A percentile compares a stretch with the other conserved stretches of the same genome.
These are phyloP conservation scores for Rhagoletis zephyria DNA, from an alignment of 1,140 invertebrate species.

Conservation along the genomic window DNA sequence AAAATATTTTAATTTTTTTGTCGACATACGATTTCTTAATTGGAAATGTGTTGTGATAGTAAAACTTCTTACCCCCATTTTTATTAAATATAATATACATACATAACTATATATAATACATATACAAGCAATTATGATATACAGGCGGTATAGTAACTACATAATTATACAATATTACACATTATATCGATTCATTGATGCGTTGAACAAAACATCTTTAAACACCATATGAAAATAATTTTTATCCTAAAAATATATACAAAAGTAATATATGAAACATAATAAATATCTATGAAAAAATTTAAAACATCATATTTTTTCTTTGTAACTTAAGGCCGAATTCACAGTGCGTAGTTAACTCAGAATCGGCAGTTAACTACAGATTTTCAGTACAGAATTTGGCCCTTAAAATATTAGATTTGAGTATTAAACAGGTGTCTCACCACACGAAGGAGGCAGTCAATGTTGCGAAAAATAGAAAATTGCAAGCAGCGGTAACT, in stretches of 20 bases:
- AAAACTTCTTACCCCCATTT: slow-evolving; percentile 11
- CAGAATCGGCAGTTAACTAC: too few species aligned
- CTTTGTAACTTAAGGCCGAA: neutral
- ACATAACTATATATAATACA: neutral
- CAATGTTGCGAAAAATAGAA: too few species aligned
- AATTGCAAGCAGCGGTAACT: too few species aligned
- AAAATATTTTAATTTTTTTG: neutral
- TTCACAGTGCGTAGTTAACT: too few species aligned
- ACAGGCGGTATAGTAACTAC: neutral
- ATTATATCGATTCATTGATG: neutral
- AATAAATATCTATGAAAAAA: neutral
- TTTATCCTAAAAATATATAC: slow-evolving; percentile 20
- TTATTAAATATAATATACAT: slow-evolving; percentile 17
- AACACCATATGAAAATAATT: neutral
- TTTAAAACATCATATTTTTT: neutral
- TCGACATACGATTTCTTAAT: slow-evolving; percentile 11
- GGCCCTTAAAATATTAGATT: too few species aligned
- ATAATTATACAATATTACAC: neutral
- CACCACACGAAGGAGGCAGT: too few species aligned
- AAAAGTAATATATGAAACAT: neutral
- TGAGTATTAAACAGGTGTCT: too few species aligned
- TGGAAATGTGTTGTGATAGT: slow-evolving; percentile 47
- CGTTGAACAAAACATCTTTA: neutral
- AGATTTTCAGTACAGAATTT: too few species aligned
- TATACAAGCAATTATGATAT: slow-evolving; percentile 28